Conservation (phyloP, 2,888 invertebrate species). For the Ectemnius continuus region DNA sequence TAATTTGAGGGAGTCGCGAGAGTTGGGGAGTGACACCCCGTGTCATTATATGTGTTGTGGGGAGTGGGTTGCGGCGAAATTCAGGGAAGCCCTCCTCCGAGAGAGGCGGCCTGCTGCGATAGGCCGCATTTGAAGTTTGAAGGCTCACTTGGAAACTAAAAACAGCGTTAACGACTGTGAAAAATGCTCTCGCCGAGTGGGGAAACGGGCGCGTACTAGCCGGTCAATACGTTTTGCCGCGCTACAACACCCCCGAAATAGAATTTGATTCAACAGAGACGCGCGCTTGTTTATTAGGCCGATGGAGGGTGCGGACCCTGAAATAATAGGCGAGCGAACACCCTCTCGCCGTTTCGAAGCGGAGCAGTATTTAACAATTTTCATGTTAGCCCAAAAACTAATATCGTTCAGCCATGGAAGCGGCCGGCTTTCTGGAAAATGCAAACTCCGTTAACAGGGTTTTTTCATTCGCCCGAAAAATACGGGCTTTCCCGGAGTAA, state of each 20-base stretch:
- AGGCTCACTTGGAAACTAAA: too few relatives aligned
- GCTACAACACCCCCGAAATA: too few relatives aligned
- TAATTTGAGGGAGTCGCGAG: constrained; percentile 9
- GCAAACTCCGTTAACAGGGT: background rate
- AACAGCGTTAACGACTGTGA: too few relatives aligned
- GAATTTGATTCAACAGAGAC: too few relatives aligned
- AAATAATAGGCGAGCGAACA: background rate
- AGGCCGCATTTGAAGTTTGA: too few relatives aligned
- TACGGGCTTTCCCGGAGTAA: background rate
- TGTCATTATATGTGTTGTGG: constrained; percentile 3
- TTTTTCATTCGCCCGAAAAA: constrained; percentile 1
- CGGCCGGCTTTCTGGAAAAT: background rate
- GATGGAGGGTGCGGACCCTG: background rate
- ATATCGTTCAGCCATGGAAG: background rate
- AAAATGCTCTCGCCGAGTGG: too few relatives aligned
- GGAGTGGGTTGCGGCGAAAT: background rate
- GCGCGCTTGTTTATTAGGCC: too few relatives aligned
- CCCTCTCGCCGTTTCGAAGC: background rate
- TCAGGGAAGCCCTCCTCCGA: background rate
- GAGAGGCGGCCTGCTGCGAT: too few relatives aligned
- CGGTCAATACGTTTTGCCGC: too few relatives aligned
- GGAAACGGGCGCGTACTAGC: too few relatives aligned
- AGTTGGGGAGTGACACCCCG: constrained; percentile 7
- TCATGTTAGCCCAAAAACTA: background rate
- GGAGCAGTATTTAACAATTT: constrained; percentile 3